A percentile compares a stretch with the other conserved stretches of the same genome.
These are phyloP conservation scores for Laothoe populi DNA, from an alignment of 2,888 invertebrate genomes.

Conservation along the genomic window DNA sequence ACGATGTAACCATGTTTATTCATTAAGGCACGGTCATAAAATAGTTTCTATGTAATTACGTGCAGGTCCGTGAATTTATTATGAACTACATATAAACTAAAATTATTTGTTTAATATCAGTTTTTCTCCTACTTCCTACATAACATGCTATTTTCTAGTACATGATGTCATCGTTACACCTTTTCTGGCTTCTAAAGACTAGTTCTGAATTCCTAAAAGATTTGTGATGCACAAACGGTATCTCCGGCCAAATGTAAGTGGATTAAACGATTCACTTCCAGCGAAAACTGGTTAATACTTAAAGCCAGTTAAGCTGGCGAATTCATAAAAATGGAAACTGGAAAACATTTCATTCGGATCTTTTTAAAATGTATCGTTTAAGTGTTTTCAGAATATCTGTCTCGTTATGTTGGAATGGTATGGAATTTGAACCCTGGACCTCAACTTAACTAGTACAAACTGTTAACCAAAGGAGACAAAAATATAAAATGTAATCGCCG, in stretches of 20 bases:
- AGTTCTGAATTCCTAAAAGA: neutral
- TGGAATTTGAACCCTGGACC: too few relatives aligned
- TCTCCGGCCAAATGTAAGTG: constrained; percentile 17
- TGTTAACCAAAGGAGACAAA: too few relatives aligned
- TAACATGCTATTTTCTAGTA: neutral
- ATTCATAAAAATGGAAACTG: constrained; percentile 7
- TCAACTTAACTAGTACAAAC: too few relatives aligned
- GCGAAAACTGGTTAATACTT: constrained; percentile 11
- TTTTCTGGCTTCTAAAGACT: neutral
- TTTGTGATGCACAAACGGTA: constrained; percentile 11
- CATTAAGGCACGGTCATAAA: too few relatives aligned
- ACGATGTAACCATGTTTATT: too few relatives aligned
- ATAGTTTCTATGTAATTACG: too few relatives aligned
- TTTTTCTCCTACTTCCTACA: neutral
- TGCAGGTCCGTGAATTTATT: too few relatives aligned
- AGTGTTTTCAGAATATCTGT: neutral
- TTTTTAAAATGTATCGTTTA: neutral
- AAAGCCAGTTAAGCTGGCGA: constrained; percentile 5
- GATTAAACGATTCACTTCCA: constrained; percentile 18
- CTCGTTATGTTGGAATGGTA: too few relatives aligned
- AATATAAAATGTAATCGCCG: too few relatives aligned
- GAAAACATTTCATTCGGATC: neutral
- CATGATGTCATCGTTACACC: neutral
- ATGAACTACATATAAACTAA: too few relatives aligned
- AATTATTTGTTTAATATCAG: too few relatives aligned